Conservation (phyloP, 2,113 vertebrate genomes). For the Regulus satrapa region DNA sequence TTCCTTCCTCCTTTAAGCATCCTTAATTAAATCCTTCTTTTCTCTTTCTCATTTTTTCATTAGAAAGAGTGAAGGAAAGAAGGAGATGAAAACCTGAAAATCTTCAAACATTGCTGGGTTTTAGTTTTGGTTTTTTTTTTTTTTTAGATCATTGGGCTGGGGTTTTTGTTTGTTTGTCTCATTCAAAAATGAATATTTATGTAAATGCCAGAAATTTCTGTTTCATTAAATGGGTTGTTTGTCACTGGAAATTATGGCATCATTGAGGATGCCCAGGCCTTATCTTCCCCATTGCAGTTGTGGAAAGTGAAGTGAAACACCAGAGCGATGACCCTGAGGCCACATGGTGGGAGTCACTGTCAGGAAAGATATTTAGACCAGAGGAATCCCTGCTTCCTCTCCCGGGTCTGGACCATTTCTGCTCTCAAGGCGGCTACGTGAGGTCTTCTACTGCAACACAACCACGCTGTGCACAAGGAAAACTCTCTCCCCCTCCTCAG, state of each 20-base stretch:
- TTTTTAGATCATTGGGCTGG: not conserved
- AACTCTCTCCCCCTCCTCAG: rapidly evolving
- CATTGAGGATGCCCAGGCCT: not conserved
- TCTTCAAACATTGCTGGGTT: not conserved
- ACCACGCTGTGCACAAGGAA: rapidly evolving
- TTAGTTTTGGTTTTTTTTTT: too few species aligned
- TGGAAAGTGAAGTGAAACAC: not conserved
- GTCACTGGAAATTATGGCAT: not conserved
- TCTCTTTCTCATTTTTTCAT: not conserved
- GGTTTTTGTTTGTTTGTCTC: rapidly evolving
- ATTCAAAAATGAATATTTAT: not conserved
- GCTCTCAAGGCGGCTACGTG: rapidly evolving
- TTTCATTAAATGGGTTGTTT: not conserved
- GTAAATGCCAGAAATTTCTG: not conserved
- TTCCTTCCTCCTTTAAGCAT: not conserved
- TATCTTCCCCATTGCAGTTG: not conserved
- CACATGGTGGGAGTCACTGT: not conserved
- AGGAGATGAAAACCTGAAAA: not conserved
- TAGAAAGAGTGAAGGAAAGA: not conserved
- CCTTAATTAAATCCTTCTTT: not conserved
- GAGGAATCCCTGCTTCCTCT: not conserved
- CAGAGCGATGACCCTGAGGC: rapidly evolving
- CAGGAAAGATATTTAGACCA: not conserved
- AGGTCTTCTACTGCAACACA: not conserved
- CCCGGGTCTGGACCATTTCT: rapidly evolving